Conservation (phyloP, 1,140 invertebrate genomes). For the Diorhabda carinulata region DNA sequence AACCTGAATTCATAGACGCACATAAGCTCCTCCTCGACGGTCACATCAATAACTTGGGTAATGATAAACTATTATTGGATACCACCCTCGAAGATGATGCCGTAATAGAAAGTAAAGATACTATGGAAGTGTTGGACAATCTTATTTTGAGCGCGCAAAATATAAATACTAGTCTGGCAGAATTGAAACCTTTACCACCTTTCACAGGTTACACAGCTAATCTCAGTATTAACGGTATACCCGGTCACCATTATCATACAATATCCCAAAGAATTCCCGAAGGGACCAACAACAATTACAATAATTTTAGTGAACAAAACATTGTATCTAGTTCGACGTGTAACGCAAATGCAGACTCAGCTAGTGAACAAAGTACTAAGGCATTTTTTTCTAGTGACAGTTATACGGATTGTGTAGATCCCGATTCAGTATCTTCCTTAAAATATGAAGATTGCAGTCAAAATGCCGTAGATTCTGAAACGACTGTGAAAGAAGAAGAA, state of each 20-base stretch:
- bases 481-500: conserved; percentile 51
- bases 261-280: conserved; percentile 68
- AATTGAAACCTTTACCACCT: conserved; percentile 80
- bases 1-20: conserved; percentile 43
- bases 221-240: conserved; percentile 77
- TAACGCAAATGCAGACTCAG: conserved; percentile 42
- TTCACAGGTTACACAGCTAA: conserved; percentile 82
- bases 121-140: conserved; percentile 61
- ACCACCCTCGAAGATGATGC: conserved; percentile 48
- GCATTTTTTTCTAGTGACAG: conserved; percentile 54
- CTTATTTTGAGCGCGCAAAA: conserved; percentile 58
- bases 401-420: conserved; percentile 47
- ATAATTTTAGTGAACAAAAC: conserved; percentile 56
- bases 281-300: conserved; percentile 58
- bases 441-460: conserved; percentile 49
- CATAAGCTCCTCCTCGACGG: conserved; percentile 42
- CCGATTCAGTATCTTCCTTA: conserved; percentile 51
- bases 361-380: conserved; percentile 58
- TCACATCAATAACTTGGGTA: conserved; percentile 41
- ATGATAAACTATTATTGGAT: conserved; percentile 51
- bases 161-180: conserved; percentile 62
- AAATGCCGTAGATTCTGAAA: conserved; percentile 49
- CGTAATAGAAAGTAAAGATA: conserved; percentile 51
- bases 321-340: conserved; percentile 65
- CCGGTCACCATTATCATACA: conserved; percentile 80